Evolutionary conservation across 2,113 vertebrate species (phyloP), one percentile per base, ranked within the genome.

Genomic region (Pelecanus crispus): DNA sequence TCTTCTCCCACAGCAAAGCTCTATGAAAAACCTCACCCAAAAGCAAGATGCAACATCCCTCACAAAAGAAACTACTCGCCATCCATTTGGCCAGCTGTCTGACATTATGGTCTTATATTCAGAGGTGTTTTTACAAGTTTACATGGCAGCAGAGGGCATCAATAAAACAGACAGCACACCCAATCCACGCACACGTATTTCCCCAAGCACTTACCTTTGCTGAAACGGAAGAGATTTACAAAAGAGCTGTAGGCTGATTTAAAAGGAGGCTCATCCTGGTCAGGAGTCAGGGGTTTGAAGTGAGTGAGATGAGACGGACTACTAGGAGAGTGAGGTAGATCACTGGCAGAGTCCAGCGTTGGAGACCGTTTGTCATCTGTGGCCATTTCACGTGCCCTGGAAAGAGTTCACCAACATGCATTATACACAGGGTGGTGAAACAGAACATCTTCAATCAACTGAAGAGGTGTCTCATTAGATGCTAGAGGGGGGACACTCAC

Each of bases 201-300:
- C 12, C 36, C 34, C 56, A 94, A 65, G 58, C 44, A 47, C 94
- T 96, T 95, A 99, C 99, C 99, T 99, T 98, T 99, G 98, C 97
- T 99, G 97, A 99, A 99, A 67, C 99, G 98, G 95, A 99, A 99
- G 67, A 99, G 98, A 97, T 98, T 99, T 97, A 99, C 99, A 71
- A 99, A 99, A 55, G 99, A 99, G 95, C 99, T 99, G 97, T 99
- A 99, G 0, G 99, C 99, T 7, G 99, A 99, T 93, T 99, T 99
- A 86, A 99, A 99, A 7, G 99, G 98, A 12, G 99, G 99, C 45
- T 99, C 99, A 32, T 99, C 99, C 97, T 99, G 99, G 96, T 99
- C 99, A 11, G 99, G 99, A 55, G 99, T 99, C 97, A 99, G 97
- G 11, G 99, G 99, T 84, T 99, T 99, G 97, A 99, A 99, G 95